Base-by-base conservation (phyloP, 2,797 vertebrate genomes). In the Enoplosus armatus region DNA sequence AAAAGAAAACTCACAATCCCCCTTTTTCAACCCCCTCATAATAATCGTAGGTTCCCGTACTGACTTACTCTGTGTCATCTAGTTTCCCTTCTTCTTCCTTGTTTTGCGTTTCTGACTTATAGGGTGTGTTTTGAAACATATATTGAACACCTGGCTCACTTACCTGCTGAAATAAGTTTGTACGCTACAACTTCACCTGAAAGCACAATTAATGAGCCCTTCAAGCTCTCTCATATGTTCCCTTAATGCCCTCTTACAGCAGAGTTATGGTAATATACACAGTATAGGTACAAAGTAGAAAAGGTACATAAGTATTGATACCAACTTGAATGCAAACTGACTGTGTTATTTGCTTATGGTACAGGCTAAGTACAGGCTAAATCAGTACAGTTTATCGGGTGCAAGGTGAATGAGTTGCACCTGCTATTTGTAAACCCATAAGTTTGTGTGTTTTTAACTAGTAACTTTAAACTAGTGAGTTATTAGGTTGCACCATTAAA, bases 51-150 rank as follows among this genome's bases (percentile, higher is more conserved):
- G n/a, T n/a, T n/a, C n/a, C n/a, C n/a, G n/a, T n/a, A n/a, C 18
- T 45, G 18, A 47, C 8, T 18, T 22, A 24, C n/a, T 41, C 61
- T 55, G n/a, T 47, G 72, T 84, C 77, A 78, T 71, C 59, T n/a
- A 26, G 59, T 89, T 82, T 80, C 69, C 8, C 11, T 74, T 85
- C 77, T 77, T 51, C 66, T 77, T 75, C 59, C 50, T 68, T 39
- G n/a, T 47, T 51, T 50, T 64, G 10, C 37, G 41, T 26, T 41
- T 6, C 48, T 85, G 72, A 75, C 69, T 79, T 79, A 74, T 1
- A n/a, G 67, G 10, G 37, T 59, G n/a, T 77, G 65, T 79, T 80
- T 56, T 54, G 35, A 24, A 71, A 54, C 43, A 8, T 9, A 12
- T 33, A 39, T 24, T 29, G 12, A 73, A 43, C 29, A 65, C 41